Evolutionary conservation across 2,888 invertebrate genomes (phyloP).

Genomic region (Micropterix aruncella): DNA sequence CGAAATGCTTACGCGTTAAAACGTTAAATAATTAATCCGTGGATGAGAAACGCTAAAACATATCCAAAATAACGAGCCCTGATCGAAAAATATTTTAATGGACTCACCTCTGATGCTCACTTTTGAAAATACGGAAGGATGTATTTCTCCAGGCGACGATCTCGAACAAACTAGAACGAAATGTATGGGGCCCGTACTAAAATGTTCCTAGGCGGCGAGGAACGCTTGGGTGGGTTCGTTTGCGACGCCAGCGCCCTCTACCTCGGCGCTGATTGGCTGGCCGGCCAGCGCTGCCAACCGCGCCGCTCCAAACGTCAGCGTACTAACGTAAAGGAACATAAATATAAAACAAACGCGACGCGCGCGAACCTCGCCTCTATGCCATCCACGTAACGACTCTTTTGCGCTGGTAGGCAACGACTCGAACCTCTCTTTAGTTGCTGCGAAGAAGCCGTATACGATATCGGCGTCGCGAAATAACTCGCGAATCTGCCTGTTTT

Average conservation of each 20-base stretch:
- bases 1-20: slow-evolving; percentile 37
- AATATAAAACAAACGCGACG: not conserved
- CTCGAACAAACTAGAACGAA: slow-evolving; percentile 41
- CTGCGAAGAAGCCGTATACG: not conserved
- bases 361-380: not conserved
- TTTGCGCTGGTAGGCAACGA: no score
- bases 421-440: not conserved
- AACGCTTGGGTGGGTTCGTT: slow-evolving; percentile 39
- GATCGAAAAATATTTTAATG: slow-evolving; percentile 26
- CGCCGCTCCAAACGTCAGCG: slow-evolving; percentile 6
- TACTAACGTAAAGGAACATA: not conserved
- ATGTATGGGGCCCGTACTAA: slow-evolving; percentile 41
- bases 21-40: slow-evolving; percentile 20
- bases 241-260: slow-evolving; percentile 33
- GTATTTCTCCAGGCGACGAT: slow-evolving; percentile 42
- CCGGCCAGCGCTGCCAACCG: slow-evolving; percentile 25
- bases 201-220: slow-evolving; percentile 33
- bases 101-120: slow-evolving; percentile 41
- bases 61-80: slow-evolving; percentile 22
- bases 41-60: slow-evolving; percentile 21
- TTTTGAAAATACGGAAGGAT: slow-evolving; percentile 41
- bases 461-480: not conserved
- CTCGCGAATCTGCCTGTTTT: not conserved
- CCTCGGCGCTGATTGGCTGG: slow-evolving; percentile 25
- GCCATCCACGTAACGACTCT: no score